Base-by-base conservation (phyloP, 2,113 vertebrate genomes). In the Embiotoca jacksoni region DNA sequence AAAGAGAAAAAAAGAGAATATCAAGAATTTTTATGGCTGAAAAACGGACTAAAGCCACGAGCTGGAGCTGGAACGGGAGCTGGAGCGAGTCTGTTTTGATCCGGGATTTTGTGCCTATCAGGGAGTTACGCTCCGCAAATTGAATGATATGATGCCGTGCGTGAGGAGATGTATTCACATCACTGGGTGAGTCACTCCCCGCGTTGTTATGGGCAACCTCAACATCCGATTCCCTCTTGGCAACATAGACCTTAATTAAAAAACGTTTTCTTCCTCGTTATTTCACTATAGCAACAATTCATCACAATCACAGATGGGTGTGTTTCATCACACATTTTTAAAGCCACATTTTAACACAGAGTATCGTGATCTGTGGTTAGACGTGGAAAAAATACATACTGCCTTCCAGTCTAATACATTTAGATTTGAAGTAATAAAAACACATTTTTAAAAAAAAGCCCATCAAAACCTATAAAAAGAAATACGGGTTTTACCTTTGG, bases 401-500 rank as follows among this genome's bases (percentile, higher is more conserved):
- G 0, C 30, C 7, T 33, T 16, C 8, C n/a, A 5, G 5, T 75
- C 30, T 32, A 23, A 47, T 5, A 10, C 23, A 7, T 13, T 31
- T 7, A 30, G 6, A 37, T 8, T 16, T 46, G 44, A 52, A 52
- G 13, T 9, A 13, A 44, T 13, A 44, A 44, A 3, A 13, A 44
- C 2, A 3, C n/a, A 44, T 11, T 11, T 11, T 1, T 11, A 15
- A 13, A 52, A 32, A 36, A 54, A 5, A 23, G 23, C 23, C 23
- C 23, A 23, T 23, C 23, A 23, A 23, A 23, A 23, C 23, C 23
- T 11, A 2, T 49, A 15, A 13, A 52, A 32, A 36, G 49, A 5
- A 15, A 57, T 44, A 1, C 1, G 6, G n/a, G 23, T 39, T 86
- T 93, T 95, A 97, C 96, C 96, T 96, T 92, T 87, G 89, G 85